Evolutionary conservation across 2,888 invertebrate genomes (phyloP).

Genomic region (Atrina japonica): DNA sequence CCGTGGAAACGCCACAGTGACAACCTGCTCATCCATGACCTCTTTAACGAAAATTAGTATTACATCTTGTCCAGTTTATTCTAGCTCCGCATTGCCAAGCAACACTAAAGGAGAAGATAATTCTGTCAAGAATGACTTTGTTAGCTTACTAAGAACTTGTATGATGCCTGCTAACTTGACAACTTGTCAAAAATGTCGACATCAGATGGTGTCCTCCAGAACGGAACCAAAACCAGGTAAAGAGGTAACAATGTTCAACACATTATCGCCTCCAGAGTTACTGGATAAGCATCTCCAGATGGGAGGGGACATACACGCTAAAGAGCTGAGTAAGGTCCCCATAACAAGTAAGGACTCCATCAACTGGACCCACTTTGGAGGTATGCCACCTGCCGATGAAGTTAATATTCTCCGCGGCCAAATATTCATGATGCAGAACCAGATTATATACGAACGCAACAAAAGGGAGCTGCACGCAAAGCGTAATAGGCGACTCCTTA

Average conservation of each 20-base stretch:
- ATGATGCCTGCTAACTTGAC: slow-evolving; percentile 31
- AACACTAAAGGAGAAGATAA: not conserved
- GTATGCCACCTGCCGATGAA: slow-evolving; percentile 79
- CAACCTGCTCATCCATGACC: too few relatives aligned
- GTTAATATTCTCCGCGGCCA: slow-evolving; percentile 83
- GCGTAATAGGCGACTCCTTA: slow-evolving; percentile 92
- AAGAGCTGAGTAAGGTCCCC: slow-evolving; percentile 73
- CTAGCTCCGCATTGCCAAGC: not conserved
- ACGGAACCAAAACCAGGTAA: not conserved
- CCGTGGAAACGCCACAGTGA: too few relatives aligned
- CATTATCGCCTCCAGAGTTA: slow-evolving; percentile 77
- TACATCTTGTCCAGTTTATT: slow-evolving; percentile 13
- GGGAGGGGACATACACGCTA: slow-evolving; percentile 75
- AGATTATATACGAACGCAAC: slow-evolving; percentile 94
- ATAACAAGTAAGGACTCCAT: slow-evolving; percentile 73
- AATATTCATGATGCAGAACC: slow-evolving; percentile 90
- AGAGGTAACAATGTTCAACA: slow-evolving; percentile 60
- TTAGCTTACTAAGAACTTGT: not conserved
- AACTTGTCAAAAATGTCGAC: slow-evolving; percentile 52
- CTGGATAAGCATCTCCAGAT: slow-evolving; percentile 76
- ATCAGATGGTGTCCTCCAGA: not conserved
- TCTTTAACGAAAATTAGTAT: too few relatives aligned
- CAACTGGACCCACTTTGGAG: slow-evolving; percentile 81
- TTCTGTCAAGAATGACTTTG: not conserved
- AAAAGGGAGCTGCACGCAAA: slow-evolving; percentile 94